Percentiles rank a stretch among this genome's conserved stretches.
Evolutionary conservation across 2,888 invertebrate species (phyloP).

Genomic region (Bombyx huttoni): DNA sequence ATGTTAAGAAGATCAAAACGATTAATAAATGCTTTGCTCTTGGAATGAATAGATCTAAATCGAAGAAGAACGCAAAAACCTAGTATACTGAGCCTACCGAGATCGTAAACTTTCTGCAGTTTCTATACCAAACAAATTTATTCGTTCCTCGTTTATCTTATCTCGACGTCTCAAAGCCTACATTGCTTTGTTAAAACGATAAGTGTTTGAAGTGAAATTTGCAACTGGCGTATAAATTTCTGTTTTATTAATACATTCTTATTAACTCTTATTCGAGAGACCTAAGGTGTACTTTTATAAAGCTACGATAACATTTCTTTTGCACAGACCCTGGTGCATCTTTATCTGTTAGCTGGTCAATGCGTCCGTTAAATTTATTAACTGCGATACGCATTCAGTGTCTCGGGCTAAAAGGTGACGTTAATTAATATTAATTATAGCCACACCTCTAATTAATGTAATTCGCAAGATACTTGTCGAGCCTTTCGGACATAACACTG

Average conservation of each 20-base stretch:
- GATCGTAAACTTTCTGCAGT: conserved; percentile 22
- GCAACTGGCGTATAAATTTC: conserved; percentile 21
- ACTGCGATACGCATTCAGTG: conserved; percentile 70
- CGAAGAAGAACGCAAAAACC: conserved; percentile 6
- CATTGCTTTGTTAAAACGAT: conserved; percentile 27
- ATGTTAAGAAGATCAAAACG: background rate
- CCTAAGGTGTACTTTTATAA: conserved; percentile 16
- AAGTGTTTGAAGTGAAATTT: conserved; percentile 25
- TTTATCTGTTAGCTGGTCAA: conserved; percentile 60
- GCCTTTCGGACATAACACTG: conserved; percentile 25
- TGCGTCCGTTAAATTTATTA: conserved; percentile 66
- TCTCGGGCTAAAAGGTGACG: conserved; percentile 66
- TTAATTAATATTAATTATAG: conserved; percentile 71
- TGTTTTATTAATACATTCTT: conserved; percentile 4
- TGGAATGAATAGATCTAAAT: background rate
- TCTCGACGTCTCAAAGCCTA: conserved; percentile 31
- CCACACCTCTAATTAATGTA: conserved; percentile 71
- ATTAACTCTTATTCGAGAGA: background rate
- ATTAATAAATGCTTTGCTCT: background rate
- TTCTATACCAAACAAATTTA: conserved; percentile 14
- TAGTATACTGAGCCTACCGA: conserved; percentile 16
- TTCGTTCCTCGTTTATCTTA: conserved; percentile 29
- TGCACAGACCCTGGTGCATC: conserved; percentile 42
- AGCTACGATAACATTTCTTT: conserved; percentile 8
- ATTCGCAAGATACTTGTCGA: conserved; percentile 52